Percentiles rank a stretch among this genome's conserved stretches.
These are phyloP conservation scores for Rafetus swinhoei DNA, from an alignment of 2,113 vertebrate species.

Conservation along the genomic window DNA sequence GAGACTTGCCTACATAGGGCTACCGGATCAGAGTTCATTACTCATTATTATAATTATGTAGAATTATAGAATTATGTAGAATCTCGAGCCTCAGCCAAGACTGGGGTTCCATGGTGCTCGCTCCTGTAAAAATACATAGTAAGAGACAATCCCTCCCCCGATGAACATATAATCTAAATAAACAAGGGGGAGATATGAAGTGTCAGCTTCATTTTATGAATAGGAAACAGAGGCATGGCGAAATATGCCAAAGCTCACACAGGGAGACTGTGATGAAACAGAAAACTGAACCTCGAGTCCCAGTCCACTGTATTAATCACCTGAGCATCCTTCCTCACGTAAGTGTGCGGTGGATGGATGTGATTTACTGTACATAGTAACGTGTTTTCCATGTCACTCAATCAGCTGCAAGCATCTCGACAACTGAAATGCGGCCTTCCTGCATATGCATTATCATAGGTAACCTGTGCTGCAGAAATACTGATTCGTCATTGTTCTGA, in stretches of 20 bases:
- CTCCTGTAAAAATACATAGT: not conserved
- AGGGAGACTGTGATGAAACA: rapidly evolving
- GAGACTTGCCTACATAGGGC: not conserved
- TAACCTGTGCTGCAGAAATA: not conserved
- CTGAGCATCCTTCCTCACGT: not conserved
- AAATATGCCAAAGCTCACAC: rapidly evolving
- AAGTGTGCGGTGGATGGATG: not conserved
- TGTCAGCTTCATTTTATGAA: not conserved
- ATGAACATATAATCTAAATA: not conserved
- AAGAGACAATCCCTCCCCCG: not conserved
- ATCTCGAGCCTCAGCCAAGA: rapidly evolving
- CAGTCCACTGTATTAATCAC: not conserved
- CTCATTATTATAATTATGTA: not conserved
- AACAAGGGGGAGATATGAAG: not conserved
- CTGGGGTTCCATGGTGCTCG: not conserved
- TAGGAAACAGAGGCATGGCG: not conserved
- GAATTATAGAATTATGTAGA: rapidly evolving
- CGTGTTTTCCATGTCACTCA: not conserved
- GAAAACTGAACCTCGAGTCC: not conserved
- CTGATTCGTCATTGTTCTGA: not conserved
- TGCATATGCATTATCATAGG: not conserved
- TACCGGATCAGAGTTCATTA: not conserved
- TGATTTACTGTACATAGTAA: not conserved
- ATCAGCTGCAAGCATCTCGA: not conserved
- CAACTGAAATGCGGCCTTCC: not conserved